phyloP scores from a whole-genome alignment of 2,888 invertebrate species.

The Agriopis aurantiaria region DNA sequence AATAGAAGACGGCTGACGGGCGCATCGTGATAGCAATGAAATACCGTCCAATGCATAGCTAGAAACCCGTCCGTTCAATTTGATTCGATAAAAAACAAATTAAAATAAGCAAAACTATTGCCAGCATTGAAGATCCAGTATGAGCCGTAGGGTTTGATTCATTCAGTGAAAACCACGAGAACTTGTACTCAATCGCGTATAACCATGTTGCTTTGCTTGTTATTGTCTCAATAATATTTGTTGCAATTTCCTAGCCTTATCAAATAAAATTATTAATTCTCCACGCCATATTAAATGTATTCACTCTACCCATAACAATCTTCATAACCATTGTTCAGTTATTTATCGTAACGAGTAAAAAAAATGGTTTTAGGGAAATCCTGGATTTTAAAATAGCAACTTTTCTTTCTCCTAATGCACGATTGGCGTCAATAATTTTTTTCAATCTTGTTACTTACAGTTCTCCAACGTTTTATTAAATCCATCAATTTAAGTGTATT shows the following conservation, averaged over 20 bases:
- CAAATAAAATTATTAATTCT: no score
- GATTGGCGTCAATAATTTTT: no score
- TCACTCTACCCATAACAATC: no score
- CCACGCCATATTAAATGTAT: no score
- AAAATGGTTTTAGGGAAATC: no score
- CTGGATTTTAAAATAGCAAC: no score
- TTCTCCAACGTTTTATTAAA: no score
- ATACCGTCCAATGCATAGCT: conserved; percentile 68
- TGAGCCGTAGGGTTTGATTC: conserved; percentile 1
- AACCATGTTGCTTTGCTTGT: neutral
- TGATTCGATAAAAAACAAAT: conserved; percentile 84
- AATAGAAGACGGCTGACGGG: conserved; percentile 62
- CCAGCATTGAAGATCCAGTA: conserved; percentile 7
- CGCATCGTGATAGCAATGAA: conserved; percentile 72
- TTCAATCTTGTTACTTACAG: neutral
- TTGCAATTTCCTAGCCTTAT: no score
- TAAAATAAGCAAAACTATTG: conserved; percentile 74
- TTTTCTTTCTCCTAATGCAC: no score
- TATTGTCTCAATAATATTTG: neutral
- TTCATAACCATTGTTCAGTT: no score
- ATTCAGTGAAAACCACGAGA: neutral
- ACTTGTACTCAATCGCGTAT: neutral
- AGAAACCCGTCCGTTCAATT: conserved; percentile 79
- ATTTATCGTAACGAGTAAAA: no score
- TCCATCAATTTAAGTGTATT: no score